Evolutionary conservation across 35 echinoderm and acorn worm species (phyloP).

Genomic region (Ptychodera flava): DNA sequence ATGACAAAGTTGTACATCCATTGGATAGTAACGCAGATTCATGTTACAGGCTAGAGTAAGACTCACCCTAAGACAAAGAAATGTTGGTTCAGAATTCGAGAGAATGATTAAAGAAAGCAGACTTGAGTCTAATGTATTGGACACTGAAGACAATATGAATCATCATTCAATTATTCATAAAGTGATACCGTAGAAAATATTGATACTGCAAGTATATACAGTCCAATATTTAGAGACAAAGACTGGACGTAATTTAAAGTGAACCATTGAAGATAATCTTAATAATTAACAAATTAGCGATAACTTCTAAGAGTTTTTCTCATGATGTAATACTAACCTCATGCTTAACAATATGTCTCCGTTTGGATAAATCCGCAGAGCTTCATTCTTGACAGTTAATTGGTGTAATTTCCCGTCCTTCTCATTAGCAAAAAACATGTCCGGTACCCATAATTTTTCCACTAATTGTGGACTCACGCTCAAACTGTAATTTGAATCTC

Average conservation of each 20-base stretch:
- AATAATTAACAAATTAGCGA: too few species aligned
- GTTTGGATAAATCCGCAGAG: constrained; percentile 16
- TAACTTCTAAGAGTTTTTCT: too few species aligned
- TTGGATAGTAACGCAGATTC: constrained; percentile 36
- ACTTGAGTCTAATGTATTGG: too few species aligned
- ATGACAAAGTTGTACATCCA: constrained; percentile 39
- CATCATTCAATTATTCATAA: too few species aligned
- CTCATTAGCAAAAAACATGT: constrained; percentile 4
- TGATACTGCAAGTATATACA: too few species aligned
- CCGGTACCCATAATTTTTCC: not conserved
- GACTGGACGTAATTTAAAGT: too few species aligned
- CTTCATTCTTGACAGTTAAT: constrained; percentile 14
- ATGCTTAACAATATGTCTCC: constrained; percentile 27
- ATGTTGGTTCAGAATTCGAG: too few species aligned
- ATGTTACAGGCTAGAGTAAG: constrained; percentile 48
- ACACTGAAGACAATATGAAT: too few species aligned
- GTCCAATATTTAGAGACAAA: too few species aligned
- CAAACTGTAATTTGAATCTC: not conserved
- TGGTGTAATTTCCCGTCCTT: not conserved
- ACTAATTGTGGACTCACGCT: not conserved
- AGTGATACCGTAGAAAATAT: too few species aligned
- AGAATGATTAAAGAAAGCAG: too few species aligned
- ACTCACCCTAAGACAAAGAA: constrained; percentile 16
- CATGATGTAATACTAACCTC: constrained; percentile 26
- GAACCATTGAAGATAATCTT: too few species aligned